Conservation (phyloP, 2,113 vertebrate genomes). For the Callorhinus ursinus region DNA sequence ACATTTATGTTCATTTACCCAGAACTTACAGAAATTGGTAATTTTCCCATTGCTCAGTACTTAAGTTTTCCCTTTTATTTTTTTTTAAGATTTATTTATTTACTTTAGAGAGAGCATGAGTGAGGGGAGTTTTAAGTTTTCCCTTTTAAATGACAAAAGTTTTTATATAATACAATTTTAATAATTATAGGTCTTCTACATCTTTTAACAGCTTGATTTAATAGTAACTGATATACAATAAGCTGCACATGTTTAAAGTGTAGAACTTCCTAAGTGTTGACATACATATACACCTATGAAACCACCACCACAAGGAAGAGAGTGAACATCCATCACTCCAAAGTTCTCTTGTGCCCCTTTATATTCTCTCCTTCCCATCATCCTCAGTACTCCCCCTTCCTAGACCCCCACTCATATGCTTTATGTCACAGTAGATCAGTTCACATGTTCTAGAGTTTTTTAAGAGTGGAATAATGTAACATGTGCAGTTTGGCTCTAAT, state of each 20-base stretch:
- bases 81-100: background rate
- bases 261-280: background rate
- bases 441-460: background rate
- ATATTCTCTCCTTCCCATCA: background rate
- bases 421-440: background rate
- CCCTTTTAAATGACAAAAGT: background rate
- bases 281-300: background rate
- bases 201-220: background rate
- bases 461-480: background rate
- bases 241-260: background rate
- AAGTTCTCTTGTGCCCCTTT: background rate
- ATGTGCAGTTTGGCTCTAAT: background rate
- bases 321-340: background rate
- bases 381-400: background rate
- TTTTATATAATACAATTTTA: constrained; percentile 18
- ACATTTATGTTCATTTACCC: background rate
- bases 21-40: background rate
- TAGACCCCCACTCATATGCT: background rate
- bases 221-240: background rate
- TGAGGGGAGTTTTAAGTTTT: background rate
- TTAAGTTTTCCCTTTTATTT: background rate
- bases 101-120: background rate
- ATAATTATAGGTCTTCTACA: background rate
- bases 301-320: background rate
- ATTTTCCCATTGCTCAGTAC: background rate